Percentiles rank a stretch among this genome's conserved stretches.
These are phyloP conservation scores for Ennomos fuscantarius DNA, from an alignment of 2,888 invertebrate genomes.

Conservation along the genomic window DNA sequence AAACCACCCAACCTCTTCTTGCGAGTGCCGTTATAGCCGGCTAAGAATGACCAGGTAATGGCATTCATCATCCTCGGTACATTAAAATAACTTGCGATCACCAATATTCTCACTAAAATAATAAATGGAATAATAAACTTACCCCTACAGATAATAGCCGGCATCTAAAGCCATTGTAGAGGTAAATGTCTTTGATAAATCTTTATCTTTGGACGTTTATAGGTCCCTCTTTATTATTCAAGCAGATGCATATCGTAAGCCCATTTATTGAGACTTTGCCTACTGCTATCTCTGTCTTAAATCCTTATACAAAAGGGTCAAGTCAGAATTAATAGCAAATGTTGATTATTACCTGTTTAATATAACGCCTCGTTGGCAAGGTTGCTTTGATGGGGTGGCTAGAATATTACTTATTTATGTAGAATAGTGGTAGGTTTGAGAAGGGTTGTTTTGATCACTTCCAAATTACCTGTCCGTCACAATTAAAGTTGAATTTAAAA, in stretches of 20 bases:
- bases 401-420: constrained; percentile 19
- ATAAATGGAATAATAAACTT: no score
- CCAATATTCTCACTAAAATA: no score
- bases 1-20: no score
- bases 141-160: no score
- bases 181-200: neutral
- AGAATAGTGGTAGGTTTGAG: constrained; percentile 6
- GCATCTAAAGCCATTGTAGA: no score
- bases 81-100: no score
- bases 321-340: constrained; percentile 23
- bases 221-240: no score
- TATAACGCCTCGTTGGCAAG: constrained; percentile 28
- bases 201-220: no score
- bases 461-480: neutral
- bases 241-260: no score
- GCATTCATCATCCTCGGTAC: no score
- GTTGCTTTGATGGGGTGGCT: constrained; percentile 24
- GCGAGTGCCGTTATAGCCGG: no score
- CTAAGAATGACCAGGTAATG: no score
- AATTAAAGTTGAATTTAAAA: constrained; percentile 2
- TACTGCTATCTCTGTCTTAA: neutral
- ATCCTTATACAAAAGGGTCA: constrained; percentile 16
- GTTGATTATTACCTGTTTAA: constrained; percentile 37
- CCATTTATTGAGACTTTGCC: neutral
- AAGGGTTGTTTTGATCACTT: constrained; percentile 19